Evolutionary conservation across 2,888 invertebrate genomes (phyloP), one percentile per base, ranked within the genome.

Genomic region (Arctia plantaginis): DNA sequence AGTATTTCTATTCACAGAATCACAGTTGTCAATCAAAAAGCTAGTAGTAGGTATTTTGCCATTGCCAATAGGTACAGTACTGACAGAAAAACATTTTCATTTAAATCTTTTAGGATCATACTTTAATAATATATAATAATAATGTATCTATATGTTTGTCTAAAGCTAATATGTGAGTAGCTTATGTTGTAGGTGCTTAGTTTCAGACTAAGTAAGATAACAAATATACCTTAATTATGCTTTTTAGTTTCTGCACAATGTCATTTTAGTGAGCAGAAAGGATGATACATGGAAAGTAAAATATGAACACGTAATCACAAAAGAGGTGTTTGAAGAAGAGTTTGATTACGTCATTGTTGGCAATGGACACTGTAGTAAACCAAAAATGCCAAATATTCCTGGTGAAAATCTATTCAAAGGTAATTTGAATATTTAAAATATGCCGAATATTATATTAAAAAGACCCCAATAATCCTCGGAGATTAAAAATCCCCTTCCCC

Each of bases 291-390:
- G 95, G 95, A 91, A 82, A 80, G 92, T 95, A 0, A 93, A 88
- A 81, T 87, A 93, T 72, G 85, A 87, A 74, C 80, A 92, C 66
- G 84, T 94, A 0, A 70, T 88, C 30, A 92, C 91, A 3, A 88
- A 88, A 7, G 89, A 93, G 65, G 87, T 87, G 27, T 92, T 89
- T 77, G 93, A 91, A 76, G 93, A 95, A 65, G 91, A 93, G 30
- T 98, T 96, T 86, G 97, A 98, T 83, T 97, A 96, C 68, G 93
- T 98, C 12, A 95, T 97, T 77, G 92, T 98, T 23, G 97, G 97
- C 82, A 97, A 97, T 82, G 98, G 98, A 90, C 97, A 96, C 82
- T 92, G 92, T 73, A 94, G 91, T 80, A 92, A 93, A 81, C 93
- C 94, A 2, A 90, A 89, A 47, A 83, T 90, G 85, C 96, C 96